Conservation (phyloP, 2,797 vertebrate species). For the Pseudocheirus occidentalis region DNA sequence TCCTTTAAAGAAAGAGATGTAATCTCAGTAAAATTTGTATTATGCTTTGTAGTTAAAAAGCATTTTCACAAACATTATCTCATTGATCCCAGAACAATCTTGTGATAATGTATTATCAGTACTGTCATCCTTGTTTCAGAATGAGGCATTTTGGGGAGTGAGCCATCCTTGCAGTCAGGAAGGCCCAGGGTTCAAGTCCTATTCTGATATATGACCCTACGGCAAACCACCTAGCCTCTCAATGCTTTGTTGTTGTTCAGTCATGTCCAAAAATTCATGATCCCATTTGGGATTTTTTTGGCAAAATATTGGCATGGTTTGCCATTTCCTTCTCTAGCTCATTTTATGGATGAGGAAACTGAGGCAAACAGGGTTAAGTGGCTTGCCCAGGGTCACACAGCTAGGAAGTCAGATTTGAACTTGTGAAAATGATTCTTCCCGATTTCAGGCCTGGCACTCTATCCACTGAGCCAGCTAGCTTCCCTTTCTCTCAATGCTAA, state of each 20-base stretch:
- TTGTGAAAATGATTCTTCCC: not conserved
- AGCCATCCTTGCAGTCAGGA: not conserved
- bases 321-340: not conserved
- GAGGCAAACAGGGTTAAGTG: not conserved
- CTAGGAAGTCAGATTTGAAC: not conserved
- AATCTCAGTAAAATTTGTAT: not conserved
- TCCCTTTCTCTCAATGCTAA: not conserved
- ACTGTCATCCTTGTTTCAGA: not conserved
- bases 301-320: not conserved
- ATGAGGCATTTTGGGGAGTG: not conserved
- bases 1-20: not conserved
- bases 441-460: not conserved
- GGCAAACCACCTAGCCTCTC: not conserved
- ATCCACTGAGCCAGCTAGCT: not conserved
- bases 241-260: not conserved
- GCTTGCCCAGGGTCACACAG: not conserved
- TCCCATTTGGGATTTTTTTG: not conserved
- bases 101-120: not conserved
- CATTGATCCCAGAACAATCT: not conserved
- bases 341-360: not conserved
- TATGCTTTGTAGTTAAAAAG: not conserved
- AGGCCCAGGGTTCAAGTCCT: not conserved
- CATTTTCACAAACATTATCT: not conserved
- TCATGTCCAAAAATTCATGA: not conserved
- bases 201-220: not conserved